Evolutionary conservation across 2,888 invertebrate genomes (phyloP).

Genomic region (Spilarctia lutea): DNA sequence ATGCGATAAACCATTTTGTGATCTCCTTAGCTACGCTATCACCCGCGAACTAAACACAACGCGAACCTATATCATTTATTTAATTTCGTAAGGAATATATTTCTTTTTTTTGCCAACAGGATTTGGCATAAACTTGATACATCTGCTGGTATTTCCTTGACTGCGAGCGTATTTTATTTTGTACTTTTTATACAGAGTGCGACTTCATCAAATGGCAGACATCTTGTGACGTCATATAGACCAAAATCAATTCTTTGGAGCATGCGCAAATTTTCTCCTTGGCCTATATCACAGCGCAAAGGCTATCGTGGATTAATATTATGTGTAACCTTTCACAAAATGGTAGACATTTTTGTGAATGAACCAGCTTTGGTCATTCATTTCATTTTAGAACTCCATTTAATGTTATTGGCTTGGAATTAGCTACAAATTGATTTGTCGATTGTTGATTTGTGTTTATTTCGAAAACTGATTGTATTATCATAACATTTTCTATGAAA

Average conservation of each 20-base stretch:
- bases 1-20: slow-evolving; percentile 66
- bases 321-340: slow-evolving; percentile 64
- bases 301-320: slow-evolving; percentile 68
- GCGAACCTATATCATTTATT: slow-evolving; percentile 58
- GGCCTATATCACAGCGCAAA: slow-evolving; percentile 72
- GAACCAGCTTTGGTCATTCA: slow-evolving; percentile 74
- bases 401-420: slow-evolving; percentile 55
- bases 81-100: slow-evolving; percentile 38
- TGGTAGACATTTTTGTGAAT: slow-evolving; percentile 79
- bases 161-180: slow-evolving; percentile 65
- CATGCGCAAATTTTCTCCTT: slow-evolving; percentile 79
- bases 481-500: background rate
- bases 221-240: slow-evolving; percentile 82
- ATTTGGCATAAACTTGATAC: slow-evolving; percentile 62
- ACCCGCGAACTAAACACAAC: slow-evolving; percentile 57
- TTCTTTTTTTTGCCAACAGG: slow-evolving; percentile 53
- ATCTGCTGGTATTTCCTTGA: slow-evolving; percentile 65
- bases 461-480: background rate
- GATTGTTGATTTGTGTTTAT: background rate
- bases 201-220: slow-evolving; percentile 67
- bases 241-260: slow-evolving; percentile 77
- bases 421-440: slow-evolving; percentile 7
- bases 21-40: slow-evolving; percentile 69
- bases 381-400: slow-evolving; percentile 60
- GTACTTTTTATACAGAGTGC: slow-evolving; percentile 77